A percentile compares a stretch with the other conserved stretches of the same genome.
Evolutionary conservation across 2,113 vertebrate genomes (phyloP).

Genomic region (Zapornia atra): DNA sequence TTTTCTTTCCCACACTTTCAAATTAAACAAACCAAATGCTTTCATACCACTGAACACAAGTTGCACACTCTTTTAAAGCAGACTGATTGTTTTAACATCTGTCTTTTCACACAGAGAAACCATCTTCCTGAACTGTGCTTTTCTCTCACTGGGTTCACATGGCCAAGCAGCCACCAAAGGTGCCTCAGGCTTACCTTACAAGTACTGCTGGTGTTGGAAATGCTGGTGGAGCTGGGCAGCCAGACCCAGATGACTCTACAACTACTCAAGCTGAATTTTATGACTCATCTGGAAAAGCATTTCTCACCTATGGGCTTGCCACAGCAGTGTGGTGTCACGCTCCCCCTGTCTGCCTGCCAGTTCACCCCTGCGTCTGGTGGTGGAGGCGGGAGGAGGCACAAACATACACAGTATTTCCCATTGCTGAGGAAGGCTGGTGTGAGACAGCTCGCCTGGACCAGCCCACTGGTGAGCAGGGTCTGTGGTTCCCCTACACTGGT

Average conservation of each 20-base stretch:
- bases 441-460: rapidly evolving
- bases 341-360: rapidly evolving
- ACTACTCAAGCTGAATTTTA: background rate
- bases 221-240: background rate
- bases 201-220: background rate
- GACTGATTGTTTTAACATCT: background rate
- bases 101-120: rapidly evolving
- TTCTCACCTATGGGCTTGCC: background rate
- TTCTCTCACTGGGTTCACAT: background rate
- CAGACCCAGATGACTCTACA: background rate
- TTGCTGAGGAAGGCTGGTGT: background rate
- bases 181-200: background rate
- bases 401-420: rapidly evolving
- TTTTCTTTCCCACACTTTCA: background rate
- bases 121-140: background rate
- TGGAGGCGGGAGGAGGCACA: background rate
- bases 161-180: background rate
- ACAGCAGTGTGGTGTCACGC: background rate
- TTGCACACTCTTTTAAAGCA: background rate
- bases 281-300: constrained; percentile 8
- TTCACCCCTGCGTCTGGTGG: background rate
- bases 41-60: background rate
- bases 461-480: rapidly evolving
- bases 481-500: background rate
- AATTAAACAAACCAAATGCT: background rate